Conservation (phyloP, 2,888 invertebrate species). For the Conus canariensis region DNA sequence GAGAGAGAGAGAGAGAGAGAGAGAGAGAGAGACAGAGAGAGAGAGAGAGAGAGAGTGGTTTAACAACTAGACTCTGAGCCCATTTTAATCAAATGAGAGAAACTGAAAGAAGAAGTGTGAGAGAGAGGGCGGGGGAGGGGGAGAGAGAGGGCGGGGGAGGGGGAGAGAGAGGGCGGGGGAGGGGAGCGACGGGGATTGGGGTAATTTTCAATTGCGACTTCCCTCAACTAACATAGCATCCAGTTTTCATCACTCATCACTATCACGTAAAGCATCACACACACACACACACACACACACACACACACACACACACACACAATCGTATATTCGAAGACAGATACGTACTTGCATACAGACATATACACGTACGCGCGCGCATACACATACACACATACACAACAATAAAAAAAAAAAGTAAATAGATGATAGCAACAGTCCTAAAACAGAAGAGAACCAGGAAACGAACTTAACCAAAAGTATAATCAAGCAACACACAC, state of each 20-base stretch:
- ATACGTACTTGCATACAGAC: neutral
- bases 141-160: slow-evolving; percentile 7
- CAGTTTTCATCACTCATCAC: no score
- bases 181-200: neutral
- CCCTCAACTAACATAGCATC: no score
- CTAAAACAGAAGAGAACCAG: neutral
- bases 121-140: neutral
- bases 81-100: neutral
- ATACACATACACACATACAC: neutral
- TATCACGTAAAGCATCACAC: neutral
- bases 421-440: neutral
- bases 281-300: slow-evolving; percentile 7
- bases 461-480: no score
- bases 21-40: slow-evolving; percentile 13
- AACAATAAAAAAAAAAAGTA: neutral
- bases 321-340: neutral
- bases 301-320: neutral
- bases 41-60: neutral
- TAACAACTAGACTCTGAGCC: no score
- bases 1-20: neutral
- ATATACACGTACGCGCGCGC: neutral
- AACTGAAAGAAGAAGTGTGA: neutral
- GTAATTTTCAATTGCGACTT: no score
- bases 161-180: neutral
- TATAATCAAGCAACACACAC: neutral